Evolutionary conservation across 2,797 vertebrate species (phyloP).

Genomic region (Brachyalestes nurse): DNA sequence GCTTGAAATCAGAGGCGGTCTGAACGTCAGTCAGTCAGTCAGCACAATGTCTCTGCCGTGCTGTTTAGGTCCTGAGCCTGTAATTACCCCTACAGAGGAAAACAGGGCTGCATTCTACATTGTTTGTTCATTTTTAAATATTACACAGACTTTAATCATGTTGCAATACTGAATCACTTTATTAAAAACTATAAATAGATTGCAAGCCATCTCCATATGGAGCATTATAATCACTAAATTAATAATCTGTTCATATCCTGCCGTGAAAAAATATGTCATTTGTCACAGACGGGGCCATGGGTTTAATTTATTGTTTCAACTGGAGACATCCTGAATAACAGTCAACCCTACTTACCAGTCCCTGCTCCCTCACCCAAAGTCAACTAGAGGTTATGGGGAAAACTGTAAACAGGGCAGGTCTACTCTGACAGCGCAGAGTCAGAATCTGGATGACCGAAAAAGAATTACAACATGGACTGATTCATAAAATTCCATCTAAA

Average conservation of each 20-base stretch:
- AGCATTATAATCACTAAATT: too few species aligned
- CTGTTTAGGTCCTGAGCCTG: slow-evolving; percentile 30
- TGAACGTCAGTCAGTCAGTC: slow-evolving; percentile 46
- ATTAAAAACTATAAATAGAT: too few species aligned
- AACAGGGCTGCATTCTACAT: neutral
- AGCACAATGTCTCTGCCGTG: slow-evolving; percentile 25
- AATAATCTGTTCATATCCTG: too few species aligned
- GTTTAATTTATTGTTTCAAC: too few species aligned
- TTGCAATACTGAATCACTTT: neutral
- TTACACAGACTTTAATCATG: too few species aligned
- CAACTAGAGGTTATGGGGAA: neutral
- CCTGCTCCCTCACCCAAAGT: neutral
- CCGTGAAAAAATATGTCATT: too few species aligned
- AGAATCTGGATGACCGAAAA: too few species aligned
- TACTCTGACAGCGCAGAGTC: neutral
- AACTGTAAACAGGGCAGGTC: neutral
- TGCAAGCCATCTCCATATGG: too few species aligned
- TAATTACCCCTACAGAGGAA: slow-evolving; percentile 32
- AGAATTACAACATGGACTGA: too few species aligned
- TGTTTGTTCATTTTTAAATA: neutral
- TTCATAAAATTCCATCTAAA: too few species aligned
- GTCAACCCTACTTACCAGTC: neutral
- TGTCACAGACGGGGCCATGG: too few species aligned
- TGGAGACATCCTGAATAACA: neutral
- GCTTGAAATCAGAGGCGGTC: slow-evolving; percentile 33